Conservation (phyloP, 2,113 vertebrate genomes). For the Siphamia tubifer region DNA sequence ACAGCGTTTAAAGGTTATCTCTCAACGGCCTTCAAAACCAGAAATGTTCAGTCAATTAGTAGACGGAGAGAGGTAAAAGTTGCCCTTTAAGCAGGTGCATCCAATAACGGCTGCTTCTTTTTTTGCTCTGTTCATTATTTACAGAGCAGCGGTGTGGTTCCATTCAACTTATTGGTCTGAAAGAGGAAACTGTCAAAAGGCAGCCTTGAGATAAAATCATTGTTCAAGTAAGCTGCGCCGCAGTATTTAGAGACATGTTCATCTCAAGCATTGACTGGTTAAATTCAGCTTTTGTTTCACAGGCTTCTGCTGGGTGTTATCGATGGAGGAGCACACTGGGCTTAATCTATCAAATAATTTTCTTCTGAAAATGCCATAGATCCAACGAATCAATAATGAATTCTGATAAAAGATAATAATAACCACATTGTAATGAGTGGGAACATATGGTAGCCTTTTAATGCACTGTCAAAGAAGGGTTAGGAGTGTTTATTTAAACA, state of each 20-base stretch:
- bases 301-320: slow-evolving; percentile 40
- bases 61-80: slow-evolving; percentile 44
- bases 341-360: slow-evolving; percentile 63
- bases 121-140: slow-evolving; percentile 55
- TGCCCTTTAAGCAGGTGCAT: slow-evolving; percentile 68
- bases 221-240: slow-evolving; percentile 6
- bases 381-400: slow-evolving; percentile 63
- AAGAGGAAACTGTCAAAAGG: slow-evolving; percentile 41
- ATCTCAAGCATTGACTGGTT: neutral
- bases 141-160: slow-evolving; percentile 34
- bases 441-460: neutral
- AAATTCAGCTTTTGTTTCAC: slow-evolving; percentile 34
- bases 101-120: slow-evolving; percentile 49
- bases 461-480: neutral
- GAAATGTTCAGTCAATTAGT: slow-evolving; percentile 56
- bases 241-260: slow-evolving; percentile 14
- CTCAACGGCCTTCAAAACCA: slow-evolving; percentile 55
- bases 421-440: neutral
- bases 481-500: neutral
- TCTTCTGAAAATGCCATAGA: slow-evolving; percentile 61
- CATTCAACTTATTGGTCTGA: slow-evolving; percentile 17
- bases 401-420: slow-evolving; percentile 47
- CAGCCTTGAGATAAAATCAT: slow-evolving; percentile 23
- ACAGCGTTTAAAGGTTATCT: slow-evolving; percentile 69
- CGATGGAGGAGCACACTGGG: slow-evolving; percentile 25